phyloP scores from a whole-genome alignment of 2,113 vertebrate species.

The Cairina moschata region DNA sequence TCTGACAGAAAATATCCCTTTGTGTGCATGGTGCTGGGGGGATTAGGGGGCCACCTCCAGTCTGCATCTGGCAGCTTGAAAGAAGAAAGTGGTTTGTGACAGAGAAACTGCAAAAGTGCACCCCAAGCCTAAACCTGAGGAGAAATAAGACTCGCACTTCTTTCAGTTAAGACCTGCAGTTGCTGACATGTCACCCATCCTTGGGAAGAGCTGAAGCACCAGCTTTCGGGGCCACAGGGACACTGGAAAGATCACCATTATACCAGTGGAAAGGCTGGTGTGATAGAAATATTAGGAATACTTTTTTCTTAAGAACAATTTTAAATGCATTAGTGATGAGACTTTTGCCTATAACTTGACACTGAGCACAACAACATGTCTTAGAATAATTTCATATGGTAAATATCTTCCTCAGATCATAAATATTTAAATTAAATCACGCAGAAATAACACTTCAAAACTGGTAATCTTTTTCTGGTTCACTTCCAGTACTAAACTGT shows the following conservation, averaged over 20 bases:
- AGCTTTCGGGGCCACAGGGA: neutral
- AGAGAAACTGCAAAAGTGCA: neutral
- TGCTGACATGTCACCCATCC: neutral
- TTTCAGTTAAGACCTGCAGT: neutral
- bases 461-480: neutral
- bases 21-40: neutral
- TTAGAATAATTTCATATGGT: neutral
- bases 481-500: neutral
- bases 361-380: neutral
- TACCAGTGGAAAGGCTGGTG: neutral
- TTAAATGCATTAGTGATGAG: neutral
- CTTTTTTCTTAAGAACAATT: neutral
- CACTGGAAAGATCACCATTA: neutral
- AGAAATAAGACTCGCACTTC: neutral
- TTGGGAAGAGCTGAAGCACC: neutral
- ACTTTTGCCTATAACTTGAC: neutral
- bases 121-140: neutral
- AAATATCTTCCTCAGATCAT: neutral
- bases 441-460: neutral
- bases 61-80: neutral
- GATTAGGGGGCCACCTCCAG: neutral
- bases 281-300: neutral
- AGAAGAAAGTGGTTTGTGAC: neutral
- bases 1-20: neutral
- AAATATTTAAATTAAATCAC: slow-evolving; percentile 23